phyloP scores from a whole-genome alignment of 2,113 vertebrate genomes.

The Sphaerodactylus townsendi region DNA sequence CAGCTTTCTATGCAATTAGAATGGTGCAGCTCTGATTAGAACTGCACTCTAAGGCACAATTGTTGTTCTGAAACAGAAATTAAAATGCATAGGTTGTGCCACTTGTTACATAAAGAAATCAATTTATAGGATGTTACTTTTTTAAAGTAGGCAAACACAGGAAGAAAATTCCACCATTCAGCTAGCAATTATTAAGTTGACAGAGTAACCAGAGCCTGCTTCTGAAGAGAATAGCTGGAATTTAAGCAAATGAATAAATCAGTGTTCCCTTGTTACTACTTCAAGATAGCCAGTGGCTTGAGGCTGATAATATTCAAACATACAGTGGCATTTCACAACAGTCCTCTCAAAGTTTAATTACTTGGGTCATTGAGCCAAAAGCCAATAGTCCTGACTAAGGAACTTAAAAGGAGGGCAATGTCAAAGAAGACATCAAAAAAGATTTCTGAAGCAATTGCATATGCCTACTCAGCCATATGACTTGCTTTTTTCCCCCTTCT shows the following conservation, averaged over 20 bases:
- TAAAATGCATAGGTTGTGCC: not conserved
- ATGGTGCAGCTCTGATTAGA: not conserved
- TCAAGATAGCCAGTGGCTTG: constrained; percentile 13
- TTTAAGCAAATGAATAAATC: constrained; percentile 6
- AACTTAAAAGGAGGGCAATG: not conserved
- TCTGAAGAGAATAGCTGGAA: constrained; percentile 1
- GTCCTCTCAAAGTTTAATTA: not conserved
- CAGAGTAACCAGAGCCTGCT: not conserved
- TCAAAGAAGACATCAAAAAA: not conserved
- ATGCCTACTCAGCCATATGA: not conserved
- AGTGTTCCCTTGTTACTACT: not conserved
- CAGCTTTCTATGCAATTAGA: no score
- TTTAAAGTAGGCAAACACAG: not conserved
- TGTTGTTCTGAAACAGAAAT: not conserved
- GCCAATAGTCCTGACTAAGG: not conserved
- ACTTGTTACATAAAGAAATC: not conserved
- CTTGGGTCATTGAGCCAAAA: not conserved
- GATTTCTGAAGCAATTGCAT: not conserved
- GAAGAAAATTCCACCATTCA: not conserved
- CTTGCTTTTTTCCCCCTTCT: not conserved
- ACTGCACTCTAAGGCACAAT: no score
- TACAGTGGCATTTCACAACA: not conserved
- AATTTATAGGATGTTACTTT: constrained; percentile 1
- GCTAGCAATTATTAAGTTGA: not conserved
- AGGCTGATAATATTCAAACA: constrained; percentile 13